Base-by-base conservation (phyloP, 1,140 invertebrate genomes). In the Heliconius hermathena region DNA sequence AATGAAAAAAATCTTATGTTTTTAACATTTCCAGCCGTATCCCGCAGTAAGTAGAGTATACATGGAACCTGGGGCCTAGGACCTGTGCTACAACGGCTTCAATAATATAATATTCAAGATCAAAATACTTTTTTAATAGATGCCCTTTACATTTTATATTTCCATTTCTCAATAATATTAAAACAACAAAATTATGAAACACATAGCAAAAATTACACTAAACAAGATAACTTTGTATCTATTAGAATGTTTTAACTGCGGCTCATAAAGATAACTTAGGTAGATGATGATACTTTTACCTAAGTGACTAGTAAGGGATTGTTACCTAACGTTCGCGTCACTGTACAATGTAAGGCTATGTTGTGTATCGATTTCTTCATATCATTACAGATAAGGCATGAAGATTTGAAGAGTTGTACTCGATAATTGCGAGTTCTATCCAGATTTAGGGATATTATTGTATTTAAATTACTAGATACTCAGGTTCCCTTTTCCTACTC, bases 181-280 rank as follows among this genome's bases (percentile, higher is more conserved):
- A 66, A 66, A 66, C 26, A 26, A 29, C 54, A 29, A 66, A 26
- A 57, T n/a, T 60, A 60, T 60, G 54, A 22, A 66, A 66, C 5
- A 6, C 4, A 66, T n/a, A 22, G 54, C 60, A 66, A 66, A 66
- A 66, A 66, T 57, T 22, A 9, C 6, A 54, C n/a, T 9, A 57
- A 54, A 54, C 6, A 6, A 9, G 54, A 57, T n/a, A 26, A 66
- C 60, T 66, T 66, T 66, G 60, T 66, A 66, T 29, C 60, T 66
- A 66, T 66, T 29, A 66, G 60, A 66, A 66, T 29, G 60, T 22
- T 29, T 66, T 80, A 73, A 71, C 76, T 77, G 9, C 41, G 6
- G 26, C 33, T 54, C 71, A 46, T 80, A 80, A 80, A 80, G 79
- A 79, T 79, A 76, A 76, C 49, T 73, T 52, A 73, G 33, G 73